Evolutionary conservation across 2,113 vertebrate species (phyloP).

Genomic region (Tychaedon coryphoeus): DNA sequence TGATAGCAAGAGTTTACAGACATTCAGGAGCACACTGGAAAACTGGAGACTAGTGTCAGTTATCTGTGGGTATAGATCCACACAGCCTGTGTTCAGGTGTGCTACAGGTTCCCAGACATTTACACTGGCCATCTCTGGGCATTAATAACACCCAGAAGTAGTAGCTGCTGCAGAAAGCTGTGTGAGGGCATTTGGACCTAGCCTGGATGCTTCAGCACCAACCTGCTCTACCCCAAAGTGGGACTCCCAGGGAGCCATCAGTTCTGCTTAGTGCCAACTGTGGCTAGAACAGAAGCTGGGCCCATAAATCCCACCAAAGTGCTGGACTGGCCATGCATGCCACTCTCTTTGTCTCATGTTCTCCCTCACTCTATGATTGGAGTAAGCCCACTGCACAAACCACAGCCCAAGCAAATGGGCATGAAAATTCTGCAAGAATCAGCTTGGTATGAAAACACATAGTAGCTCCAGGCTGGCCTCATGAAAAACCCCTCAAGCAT

Average conservation of each 20-base stretch:
- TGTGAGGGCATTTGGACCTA: accelerated
- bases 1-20: background rate
- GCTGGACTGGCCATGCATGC: background rate
- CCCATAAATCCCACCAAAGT: background rate
- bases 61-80: background rate
- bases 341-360: background rate
- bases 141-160: background rate
- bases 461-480: background rate
- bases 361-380: accelerated
- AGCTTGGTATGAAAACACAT: background rate
- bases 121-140: background rate
- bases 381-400: background rate
- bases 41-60: background rate
- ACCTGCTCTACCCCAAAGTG: background rate
- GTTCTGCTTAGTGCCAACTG: background rate
- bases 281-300: background rate
- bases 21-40: background rate
- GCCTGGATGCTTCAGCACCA: background rate
- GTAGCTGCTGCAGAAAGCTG: accelerated
- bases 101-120: background rate
- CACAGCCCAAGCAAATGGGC: background rate
- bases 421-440: background rate
- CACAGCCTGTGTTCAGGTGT: background rate
- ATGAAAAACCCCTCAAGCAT: background rate
- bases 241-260: background rate